Evolutionary conservation across 92 coral and sea anemone species (phyloP).

Genomic region (Bergia puertoricense): DNA sequence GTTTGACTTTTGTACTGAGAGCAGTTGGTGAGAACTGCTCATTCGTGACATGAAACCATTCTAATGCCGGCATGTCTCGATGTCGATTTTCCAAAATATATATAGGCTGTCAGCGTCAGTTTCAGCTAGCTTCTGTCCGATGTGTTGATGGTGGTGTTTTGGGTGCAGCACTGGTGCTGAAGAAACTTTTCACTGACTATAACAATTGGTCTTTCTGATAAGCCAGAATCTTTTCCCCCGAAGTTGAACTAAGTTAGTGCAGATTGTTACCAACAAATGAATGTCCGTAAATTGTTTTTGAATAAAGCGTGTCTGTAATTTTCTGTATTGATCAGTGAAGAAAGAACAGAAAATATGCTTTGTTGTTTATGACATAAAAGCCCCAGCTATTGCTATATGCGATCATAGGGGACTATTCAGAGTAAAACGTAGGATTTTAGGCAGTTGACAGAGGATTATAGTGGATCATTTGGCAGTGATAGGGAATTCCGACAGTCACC

Average conservation of each 20-base stretch:
- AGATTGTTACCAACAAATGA: background rate
- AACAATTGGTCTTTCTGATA: background rate
- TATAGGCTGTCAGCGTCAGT: conserved; percentile 4
- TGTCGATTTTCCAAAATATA: conserved; percentile 1
- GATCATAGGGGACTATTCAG: background rate
- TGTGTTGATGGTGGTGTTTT: background rate
- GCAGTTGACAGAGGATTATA: conserved; percentile 26
- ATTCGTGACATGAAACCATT: conserved; percentile 27
- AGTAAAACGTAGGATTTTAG: conserved; percentile 1
- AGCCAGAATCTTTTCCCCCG: background rate
- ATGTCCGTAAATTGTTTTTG: background rate
- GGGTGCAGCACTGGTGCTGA: conserved; percentile 1
- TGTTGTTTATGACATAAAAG: conserved; percentile 3
- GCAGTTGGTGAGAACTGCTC: background rate
- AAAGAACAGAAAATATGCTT: background rate
- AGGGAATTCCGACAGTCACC: background rate
- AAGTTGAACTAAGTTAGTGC: background rate
- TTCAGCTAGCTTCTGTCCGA: conserved; percentile 18
- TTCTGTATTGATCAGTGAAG: conserved; percentile 19
- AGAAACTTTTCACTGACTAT: background rate
- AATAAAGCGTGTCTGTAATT: background rate
- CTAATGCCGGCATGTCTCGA: background rate
- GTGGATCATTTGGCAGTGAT: conserved; percentile 6
- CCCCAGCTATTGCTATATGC: conserved; percentile 1
- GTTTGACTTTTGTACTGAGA: conserved; percentile 14